Evolutionary conservation across 30 jellyfish, hydroid and myxozoan species (phyloP).

Genomic region (Rhopilema esculentum): DNA sequence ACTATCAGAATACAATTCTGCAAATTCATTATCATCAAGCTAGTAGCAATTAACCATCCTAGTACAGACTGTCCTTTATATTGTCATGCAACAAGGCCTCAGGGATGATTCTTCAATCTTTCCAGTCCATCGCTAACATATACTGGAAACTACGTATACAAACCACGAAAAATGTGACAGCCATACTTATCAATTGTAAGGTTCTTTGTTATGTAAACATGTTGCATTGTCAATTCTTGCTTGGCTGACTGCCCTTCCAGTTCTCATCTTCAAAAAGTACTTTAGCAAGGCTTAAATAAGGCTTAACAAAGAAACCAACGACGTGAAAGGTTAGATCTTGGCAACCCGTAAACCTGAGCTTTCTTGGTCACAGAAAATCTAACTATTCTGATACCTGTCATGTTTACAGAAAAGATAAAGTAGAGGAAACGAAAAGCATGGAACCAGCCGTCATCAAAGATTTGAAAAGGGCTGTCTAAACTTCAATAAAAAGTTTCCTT

Average conservation of each 20-base stretch:
- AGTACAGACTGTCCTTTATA: too few relatives aligned
- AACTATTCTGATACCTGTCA: neutral
- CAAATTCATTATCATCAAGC: neutral
- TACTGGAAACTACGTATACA: neutral
- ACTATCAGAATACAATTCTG: neutral
- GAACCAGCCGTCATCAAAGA: too few relatives aligned
- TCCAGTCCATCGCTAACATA: too few relatives aligned
- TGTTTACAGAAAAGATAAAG: neutral
- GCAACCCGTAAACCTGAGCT: neutral
- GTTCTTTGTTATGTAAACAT: neutral
- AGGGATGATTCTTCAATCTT: too few relatives aligned
- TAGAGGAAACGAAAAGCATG: too few relatives aligned
- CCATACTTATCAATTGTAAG: neutral
- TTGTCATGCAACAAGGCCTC: too few relatives aligned
- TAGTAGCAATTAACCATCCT: neutral
- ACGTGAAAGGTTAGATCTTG: neutral
- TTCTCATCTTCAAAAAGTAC: neutral
- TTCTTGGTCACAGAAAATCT: neutral
- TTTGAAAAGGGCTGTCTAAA: too few relatives aligned
- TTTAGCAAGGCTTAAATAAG: neutral
- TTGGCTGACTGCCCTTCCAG: neutral
- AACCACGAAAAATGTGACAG: neutral
- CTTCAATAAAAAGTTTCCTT: too few relatives aligned
- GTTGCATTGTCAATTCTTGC: neutral
- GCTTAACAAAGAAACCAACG: neutral